Evolutionary conservation across 1,140 invertebrate species (phyloP).

Genomic region (Dysdera silvatica): DNA sequence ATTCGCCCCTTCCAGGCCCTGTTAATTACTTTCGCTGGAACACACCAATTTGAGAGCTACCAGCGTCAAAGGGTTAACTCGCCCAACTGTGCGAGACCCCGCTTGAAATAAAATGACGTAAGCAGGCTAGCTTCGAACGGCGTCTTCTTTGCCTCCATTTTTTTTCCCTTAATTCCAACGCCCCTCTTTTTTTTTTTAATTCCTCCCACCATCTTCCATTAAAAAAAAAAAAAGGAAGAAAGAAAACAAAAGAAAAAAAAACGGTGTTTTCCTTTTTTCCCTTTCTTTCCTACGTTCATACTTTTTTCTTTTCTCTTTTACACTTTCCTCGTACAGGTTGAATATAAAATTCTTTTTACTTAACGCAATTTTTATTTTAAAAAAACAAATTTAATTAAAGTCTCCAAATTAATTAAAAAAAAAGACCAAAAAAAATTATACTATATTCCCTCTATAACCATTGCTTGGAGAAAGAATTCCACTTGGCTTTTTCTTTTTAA

Average conservation of each 20-base stretch:
- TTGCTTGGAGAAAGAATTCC: too few relatives aligned
- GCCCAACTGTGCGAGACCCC: background rate
- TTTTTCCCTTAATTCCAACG: background rate
- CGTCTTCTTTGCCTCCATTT: background rate
- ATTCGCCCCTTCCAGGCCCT: slow-evolving; percentile 26
- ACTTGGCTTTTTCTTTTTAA: too few relatives aligned
- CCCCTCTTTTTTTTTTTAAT: background rate
- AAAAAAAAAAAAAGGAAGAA: background rate
- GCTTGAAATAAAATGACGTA: slow-evolving; percentile 8
- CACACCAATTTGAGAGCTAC: slow-evolving; percentile 30
- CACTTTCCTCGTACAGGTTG: too few relatives aligned
- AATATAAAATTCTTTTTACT: too few relatives aligned
- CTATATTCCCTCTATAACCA: too few relatives aligned
- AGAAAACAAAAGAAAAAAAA: background rate
- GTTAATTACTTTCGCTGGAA: slow-evolving; percentile 30
- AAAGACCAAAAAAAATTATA: too few relatives aligned
- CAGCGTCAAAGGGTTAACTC: slow-evolving; percentile 31
- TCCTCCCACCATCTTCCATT: background rate
- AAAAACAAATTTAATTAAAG: too few relatives aligned
- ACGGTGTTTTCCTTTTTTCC: background rate
- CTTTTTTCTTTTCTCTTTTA: background rate
- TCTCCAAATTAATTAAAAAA: too few relatives aligned
- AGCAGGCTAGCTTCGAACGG: background rate
- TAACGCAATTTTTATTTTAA: too few relatives aligned
- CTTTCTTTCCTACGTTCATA: background rate